Evolutionary conservation across 1,140 invertebrate genomes (phyloP).

Genomic region (Dufourea novaeangliae): DNA sequence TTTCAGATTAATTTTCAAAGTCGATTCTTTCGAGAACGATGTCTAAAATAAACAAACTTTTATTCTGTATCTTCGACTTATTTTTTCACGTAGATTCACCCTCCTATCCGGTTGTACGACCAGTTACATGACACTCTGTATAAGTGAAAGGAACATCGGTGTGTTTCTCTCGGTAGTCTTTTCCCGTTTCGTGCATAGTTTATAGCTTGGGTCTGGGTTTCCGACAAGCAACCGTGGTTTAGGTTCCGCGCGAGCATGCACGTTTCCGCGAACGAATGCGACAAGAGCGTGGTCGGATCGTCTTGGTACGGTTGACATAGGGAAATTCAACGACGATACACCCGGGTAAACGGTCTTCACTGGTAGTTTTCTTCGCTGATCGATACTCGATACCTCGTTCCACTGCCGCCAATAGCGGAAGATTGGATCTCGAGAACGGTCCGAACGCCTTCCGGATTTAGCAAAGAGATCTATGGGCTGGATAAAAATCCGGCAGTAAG

Average conservation of each 20-base stretch:
- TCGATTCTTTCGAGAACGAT: too few species aligned
- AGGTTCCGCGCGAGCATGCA: neutral
- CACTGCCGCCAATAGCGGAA: neutral
- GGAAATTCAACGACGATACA: conserved; percentile 33
- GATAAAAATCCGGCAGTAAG: conserved; percentile 32
- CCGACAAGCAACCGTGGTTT: neutral
- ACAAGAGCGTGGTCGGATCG: neutral
- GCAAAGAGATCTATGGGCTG: conserved; percentile 27
- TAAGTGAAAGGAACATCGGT: neutral
- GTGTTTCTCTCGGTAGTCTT: neutral
- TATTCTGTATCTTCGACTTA: too few species aligned
- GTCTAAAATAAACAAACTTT: too few species aligned
- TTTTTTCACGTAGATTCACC: too few species aligned
- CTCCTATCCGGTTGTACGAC: too few species aligned
- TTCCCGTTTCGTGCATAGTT: neutral
- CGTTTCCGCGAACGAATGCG: neutral
- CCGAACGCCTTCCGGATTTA: conserved; percentile 34
- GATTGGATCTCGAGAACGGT: conserved; percentile 35
- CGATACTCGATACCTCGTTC: conserved; percentile 37
- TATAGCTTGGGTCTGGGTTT: neutral
- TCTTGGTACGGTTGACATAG: conserved; percentile 24
- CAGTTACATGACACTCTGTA: too few species aligned
- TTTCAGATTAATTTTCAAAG: too few species aligned
- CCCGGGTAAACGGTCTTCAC: conserved; percentile 1
- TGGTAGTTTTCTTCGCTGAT: conserved; percentile 41